A percentile compares a stretch with the other conserved stretches of the same genome.
Evolutionary conservation across 2,113 vertebrate species (phyloP).

Genomic region (Glaucomys volans): DNA sequence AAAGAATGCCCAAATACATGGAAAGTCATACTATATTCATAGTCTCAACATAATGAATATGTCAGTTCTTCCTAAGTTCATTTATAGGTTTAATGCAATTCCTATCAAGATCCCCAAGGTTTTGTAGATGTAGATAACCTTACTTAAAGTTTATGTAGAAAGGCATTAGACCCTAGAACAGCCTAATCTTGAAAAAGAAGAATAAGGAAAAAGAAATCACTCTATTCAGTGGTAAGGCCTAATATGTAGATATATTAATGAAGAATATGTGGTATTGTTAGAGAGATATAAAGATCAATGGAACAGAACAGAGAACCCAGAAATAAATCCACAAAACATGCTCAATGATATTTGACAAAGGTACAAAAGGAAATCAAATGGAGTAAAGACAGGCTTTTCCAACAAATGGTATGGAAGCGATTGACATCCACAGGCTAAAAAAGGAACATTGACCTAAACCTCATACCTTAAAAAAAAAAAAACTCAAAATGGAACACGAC

Average conservation of each 20-base stretch:
- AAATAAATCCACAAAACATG: neutral
- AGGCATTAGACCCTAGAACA: neutral
- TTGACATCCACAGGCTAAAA: neutral
- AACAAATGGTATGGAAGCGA: constrained; percentile 33
- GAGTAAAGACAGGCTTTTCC: neutral
- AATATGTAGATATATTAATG: neutral
- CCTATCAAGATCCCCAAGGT: neutral
- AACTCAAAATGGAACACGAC: neutral
- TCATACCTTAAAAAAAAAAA: neutral
- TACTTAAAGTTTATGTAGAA: constrained; percentile 31
- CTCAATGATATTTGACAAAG: constrained; percentile 1
- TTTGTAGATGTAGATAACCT: neutral
- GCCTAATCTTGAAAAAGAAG: constrained; percentile 14
- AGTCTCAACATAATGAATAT: too few relatives aligned
- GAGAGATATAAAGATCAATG: constrained; percentile 27
- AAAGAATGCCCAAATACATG: neutral
- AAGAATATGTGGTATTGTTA: neutral
- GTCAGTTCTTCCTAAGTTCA: too few relatives aligned
- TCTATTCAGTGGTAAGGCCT: neutral
- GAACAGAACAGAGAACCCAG: constrained; percentile 2
- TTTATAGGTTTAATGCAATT: too few relatives aligned
- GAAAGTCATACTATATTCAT: neutral
- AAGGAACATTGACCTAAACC: neutral
- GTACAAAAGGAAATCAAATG: neutral
- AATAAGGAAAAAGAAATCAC: neutral